Evolutionary conservation across 2,888 invertebrate genomes (phyloP).

Genomic region (Drosophila melanosoma): DNA sequence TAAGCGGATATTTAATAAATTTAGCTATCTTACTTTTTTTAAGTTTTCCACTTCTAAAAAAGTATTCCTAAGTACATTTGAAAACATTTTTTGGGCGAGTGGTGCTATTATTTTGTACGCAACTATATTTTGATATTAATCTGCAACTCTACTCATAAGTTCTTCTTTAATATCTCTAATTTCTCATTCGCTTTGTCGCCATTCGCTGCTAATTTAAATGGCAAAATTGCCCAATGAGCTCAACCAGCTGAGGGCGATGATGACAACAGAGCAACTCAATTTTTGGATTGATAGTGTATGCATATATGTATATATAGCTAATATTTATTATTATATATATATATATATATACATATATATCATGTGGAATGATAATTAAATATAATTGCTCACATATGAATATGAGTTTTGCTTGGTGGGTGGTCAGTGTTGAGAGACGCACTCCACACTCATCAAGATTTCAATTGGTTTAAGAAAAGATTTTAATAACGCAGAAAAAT

Average conservation of each 20-base stretch:
- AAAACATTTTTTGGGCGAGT: neutral
- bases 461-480: slow-evolving; percentile 24
- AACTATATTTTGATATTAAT: slow-evolving; percentile 10
- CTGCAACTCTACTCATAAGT: slow-evolving; percentile 17
- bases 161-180: slow-evolving; percentile 14
- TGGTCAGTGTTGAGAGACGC: neutral
- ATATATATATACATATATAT: neutral
- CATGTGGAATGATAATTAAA: slow-evolving; percentile 24
- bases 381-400: slow-evolving; percentile 23
- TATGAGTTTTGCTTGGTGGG: neutral
- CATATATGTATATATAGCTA: neutral
- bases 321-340: neutral
- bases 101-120: neutral
- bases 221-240: slow-evolving; percentile 52
- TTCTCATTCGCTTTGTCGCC: slow-evolving; percentile 3
- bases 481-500: slow-evolving; percentile 1
- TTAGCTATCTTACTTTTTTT: neutral
- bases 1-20: too few relatives aligned
- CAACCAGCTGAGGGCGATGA: slow-evolving; percentile 45
- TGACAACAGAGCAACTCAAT: slow-evolving; percentile 37
- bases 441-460: slow-evolving; percentile 7
- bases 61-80: neutral
- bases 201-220: slow-evolving; percentile 52
- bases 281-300: slow-evolving; percentile 29
- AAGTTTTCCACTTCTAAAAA: neutral